A percentile compares a stretch with the other conserved stretches of the same genome.
Conservation (phyloP, 2,797 vertebrate genomes). For the Tamandua tetradactyla region DNA sequence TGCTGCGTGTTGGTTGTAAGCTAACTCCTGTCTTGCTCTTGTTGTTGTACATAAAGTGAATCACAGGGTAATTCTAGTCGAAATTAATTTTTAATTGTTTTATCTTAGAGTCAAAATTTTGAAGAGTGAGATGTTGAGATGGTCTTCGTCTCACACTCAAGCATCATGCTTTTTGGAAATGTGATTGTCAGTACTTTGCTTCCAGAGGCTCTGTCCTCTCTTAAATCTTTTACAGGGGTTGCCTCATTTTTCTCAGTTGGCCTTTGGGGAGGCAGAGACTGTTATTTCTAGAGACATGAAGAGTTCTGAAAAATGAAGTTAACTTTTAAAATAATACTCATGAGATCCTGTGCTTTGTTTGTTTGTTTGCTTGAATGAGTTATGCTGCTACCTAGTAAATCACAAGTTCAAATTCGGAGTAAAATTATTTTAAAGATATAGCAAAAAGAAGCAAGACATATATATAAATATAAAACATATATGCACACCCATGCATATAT, state of each 20-base stretch:
- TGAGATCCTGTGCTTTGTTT: constrained; percentile 62
- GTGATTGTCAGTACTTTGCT: not conserved
- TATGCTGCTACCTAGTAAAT: constrained; percentile 18
- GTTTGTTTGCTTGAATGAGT: constrained; percentile 29
- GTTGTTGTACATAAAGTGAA: not conserved
- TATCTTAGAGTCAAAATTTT: constrained; percentile 14
- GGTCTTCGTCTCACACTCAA: not conserved
- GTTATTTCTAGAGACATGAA: constrained; percentile 59
- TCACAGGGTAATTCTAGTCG: not conserved
- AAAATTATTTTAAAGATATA: constrained; percentile 47
- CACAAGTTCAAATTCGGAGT: constrained; percentile 43
- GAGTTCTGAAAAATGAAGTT: constrained; percentile 60
- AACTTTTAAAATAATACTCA: constrained; percentile 59
- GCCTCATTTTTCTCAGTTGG: constrained; percentile 38
- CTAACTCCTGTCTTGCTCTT: constrained; percentile 70
- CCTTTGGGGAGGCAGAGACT: not conserved
- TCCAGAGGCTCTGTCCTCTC: not conserved
- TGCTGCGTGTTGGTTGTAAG: constrained; percentile 66
- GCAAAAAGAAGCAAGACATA: not conserved
- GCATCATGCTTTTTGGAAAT: not conserved
- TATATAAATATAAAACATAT: too few species aligned
- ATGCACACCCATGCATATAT: not conserved
- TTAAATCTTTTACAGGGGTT: not conserved
- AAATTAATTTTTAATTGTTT: constrained; percentile 39
- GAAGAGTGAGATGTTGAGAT: not conserved